Evolutionary conservation across 1,140 invertebrate genomes (phyloP).

Genomic region (Bombyx mandarina): DNA sequence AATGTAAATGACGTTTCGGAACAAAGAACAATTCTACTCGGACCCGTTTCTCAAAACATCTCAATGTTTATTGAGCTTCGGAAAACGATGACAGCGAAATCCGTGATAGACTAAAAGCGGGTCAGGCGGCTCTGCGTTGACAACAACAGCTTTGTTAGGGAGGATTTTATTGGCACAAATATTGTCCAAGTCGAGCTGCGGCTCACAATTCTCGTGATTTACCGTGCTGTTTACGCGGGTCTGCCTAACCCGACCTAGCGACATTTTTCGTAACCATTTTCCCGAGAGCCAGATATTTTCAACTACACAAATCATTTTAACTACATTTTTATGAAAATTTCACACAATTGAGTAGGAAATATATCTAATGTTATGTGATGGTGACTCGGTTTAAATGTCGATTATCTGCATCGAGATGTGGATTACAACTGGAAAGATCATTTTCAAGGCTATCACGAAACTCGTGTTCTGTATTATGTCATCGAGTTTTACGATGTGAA

Average conservation of each 20-base stretch:
- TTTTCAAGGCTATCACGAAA: too few relatives aligned
- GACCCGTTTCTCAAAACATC: background rate
- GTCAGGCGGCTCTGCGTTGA: constrained; percentile 50
- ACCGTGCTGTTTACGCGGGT: constrained; percentile 57
- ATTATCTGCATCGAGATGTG: too few relatives aligned
- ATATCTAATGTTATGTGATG: background rate
- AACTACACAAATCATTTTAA: constrained; percentile 30
- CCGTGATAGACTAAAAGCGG: constrained; percentile 48
- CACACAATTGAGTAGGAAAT: constrained; percentile 4
- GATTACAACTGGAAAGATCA: too few relatives aligned
- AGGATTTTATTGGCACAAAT: constrained; percentile 65
- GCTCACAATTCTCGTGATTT: constrained; percentile 54
- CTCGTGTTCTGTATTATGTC: too few relatives aligned
- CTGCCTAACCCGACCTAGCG: constrained; percentile 37
- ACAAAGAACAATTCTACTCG: too few relatives aligned
- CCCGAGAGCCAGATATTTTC: constrained; percentile 29
- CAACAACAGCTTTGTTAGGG: constrained; percentile 62
- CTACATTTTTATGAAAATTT: constrained; percentile 33
- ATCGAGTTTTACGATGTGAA: too few relatives aligned
- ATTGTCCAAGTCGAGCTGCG: constrained; percentile 54
- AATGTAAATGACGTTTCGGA: too few relatives aligned
- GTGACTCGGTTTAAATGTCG: too few relatives aligned
- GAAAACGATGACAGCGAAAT: constrained; percentile 32
- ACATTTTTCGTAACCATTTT: constrained; percentile 41
- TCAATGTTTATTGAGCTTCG: constrained; percentile 16